Evolutionary conservation across 2,113 vertebrate species (phyloP).

Genomic region (Anhinga anhinga): DNA sequence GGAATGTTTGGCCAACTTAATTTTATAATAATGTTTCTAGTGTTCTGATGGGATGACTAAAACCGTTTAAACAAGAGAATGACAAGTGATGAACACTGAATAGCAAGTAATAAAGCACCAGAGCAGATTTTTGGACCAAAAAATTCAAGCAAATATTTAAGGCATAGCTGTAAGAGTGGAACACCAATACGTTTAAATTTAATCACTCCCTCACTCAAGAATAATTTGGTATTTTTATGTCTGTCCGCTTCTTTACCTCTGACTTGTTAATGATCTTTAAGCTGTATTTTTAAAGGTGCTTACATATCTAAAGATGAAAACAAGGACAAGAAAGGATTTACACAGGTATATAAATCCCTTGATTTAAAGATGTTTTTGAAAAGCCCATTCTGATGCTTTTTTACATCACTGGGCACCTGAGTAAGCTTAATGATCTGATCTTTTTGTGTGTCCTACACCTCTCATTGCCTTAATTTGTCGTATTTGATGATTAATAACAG

Average conservation of each 20-base stretch:
- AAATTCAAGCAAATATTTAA: neutral
- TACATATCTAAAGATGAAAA: neutral
- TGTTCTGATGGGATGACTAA: neutral
- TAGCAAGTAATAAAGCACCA: neutral
- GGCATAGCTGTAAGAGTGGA: neutral
- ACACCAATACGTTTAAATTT: neutral
- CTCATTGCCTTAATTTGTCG: neutral
- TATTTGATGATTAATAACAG: neutral
- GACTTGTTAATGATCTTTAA: neutral
- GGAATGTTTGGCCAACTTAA: neutral
- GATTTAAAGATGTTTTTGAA: neutral
- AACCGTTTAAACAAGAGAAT: neutral
- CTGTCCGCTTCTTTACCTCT: neutral
- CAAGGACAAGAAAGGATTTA: neutral
- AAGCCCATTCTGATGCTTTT: neutral
- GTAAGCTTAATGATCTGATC: neutral
- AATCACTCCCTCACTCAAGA: neutral
- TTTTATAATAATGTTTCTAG: neutral
- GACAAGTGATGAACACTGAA: neutral
- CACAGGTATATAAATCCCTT: neutral
- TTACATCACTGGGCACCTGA: neutral
- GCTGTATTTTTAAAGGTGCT: neutral
- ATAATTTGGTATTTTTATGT: neutral
- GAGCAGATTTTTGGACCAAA: neutral
- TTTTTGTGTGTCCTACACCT: neutral